Conservation (phyloP, 1,140 invertebrate genomes). For the Aporrectodea caliginosa region DNA sequence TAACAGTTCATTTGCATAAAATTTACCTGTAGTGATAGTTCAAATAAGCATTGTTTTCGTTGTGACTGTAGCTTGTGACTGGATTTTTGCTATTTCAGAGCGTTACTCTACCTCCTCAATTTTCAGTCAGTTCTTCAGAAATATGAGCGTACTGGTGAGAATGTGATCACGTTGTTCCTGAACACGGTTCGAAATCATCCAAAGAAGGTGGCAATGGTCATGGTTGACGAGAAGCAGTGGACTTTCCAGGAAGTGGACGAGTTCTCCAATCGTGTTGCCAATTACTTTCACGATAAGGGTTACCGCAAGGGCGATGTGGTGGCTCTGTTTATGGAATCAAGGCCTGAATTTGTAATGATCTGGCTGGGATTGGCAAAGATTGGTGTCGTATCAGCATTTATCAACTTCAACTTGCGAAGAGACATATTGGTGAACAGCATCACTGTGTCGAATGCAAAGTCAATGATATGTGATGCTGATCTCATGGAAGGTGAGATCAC, state of each 20-base stretch:
- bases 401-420: constrained; percentile 79
- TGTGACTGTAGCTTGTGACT: no score
- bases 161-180: constrained; percentile 13
- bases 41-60: no score
- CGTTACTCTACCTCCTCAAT: not conserved
- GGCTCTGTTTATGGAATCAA: constrained; percentile 77
- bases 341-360: constrained; percentile 75
- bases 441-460: constrained; percentile 72
- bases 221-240: constrained; percentile 70
- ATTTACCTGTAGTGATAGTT: no score
- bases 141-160: not conserved
- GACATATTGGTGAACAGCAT: constrained; percentile 77
- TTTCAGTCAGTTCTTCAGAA: not conserved
- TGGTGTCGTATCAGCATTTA: constrained; percentile 76
- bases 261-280: constrained; percentile 71
- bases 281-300: constrained; percentile 56
- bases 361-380: constrained; percentile 85
- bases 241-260: constrained; percentile 73
- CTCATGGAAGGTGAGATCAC: constrained; percentile 42
- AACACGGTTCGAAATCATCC: constrained; percentile 62
- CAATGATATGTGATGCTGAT: constrained; percentile 69
- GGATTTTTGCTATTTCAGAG: no score
- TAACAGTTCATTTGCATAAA: no score
- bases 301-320: constrained; percentile 68
- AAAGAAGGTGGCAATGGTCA: constrained; percentile 73